Evolutionary conservation across 2,113 vertebrate genomes (phyloP), one percentile per base, ranked within the genome.

Genomic region (Siniperca chuatsi): DNA sequence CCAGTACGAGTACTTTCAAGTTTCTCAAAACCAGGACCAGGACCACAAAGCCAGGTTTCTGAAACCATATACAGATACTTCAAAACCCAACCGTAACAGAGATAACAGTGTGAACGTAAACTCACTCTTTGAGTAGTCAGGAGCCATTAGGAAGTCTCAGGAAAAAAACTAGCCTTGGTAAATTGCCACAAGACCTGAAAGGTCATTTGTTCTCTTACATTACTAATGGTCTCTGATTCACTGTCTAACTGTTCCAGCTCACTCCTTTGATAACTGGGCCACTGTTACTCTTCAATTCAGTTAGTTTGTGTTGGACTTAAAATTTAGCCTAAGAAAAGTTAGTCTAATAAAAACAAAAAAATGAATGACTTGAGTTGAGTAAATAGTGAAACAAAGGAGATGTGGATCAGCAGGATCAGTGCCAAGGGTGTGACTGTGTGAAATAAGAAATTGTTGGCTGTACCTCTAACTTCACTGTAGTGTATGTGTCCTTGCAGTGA

Each of bases 341-440:
- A 16, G 46, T 16, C 46, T 48, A 6, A 44, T 12, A 29, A 60
- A 52, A 74, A 29, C 37, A 35, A 3, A 48, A 29, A 73, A 42
- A 44, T 29, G 18, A 75, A 42, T 44, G 15, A 57, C 54, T 71
- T 15, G 20, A 44, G 8, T 0, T 60, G 13, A 6, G 44, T 46
- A 3, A 23, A 3, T 64, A 16, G 35, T 6, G 1, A 7, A 35
- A 79, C 42, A 70, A 50, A 50, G 67, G 52, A 21, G 8, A 18
- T 40, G 8, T 7, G 60, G 8, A 29, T 29, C 35, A 37, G 35
- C 2, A 29, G 29, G 29, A 29, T 29, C 54, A 60, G 7, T 58
- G 52, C 42, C 52, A 50, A 25, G 81, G 35, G 20, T 29, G 62
- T 67, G 52, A 73, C 50, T 50, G 6, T 50, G 44, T 77, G 57